Conservation (phyloP, 2,113 vertebrate species). For the Mobula hypostoma region DNA sequence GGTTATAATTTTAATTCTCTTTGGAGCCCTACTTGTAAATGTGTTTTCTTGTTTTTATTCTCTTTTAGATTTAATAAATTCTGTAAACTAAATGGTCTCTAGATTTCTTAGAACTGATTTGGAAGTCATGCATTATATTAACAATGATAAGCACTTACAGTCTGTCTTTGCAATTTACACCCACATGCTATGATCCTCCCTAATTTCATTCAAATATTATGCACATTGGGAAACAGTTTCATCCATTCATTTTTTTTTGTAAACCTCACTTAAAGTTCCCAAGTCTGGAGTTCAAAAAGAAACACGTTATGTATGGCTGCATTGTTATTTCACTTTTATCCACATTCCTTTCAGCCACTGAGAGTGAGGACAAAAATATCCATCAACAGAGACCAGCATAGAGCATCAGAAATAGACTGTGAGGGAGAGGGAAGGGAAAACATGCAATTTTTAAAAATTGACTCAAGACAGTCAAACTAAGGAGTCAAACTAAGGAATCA, state of each 20-base stretch:
- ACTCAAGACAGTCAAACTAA: not conserved
- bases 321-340: not conserved
- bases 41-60: not conserved
- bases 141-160: not conserved
- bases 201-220: not conserved
- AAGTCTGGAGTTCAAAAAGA: not conserved
- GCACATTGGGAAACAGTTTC: not conserved
- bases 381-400: not conserved
- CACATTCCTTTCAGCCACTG: not conserved
- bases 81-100: not conserved
- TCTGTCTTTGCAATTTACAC: not conserved
- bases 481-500: not conserved
- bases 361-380: not conserved
- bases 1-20: not conserved
- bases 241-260: not conserved
- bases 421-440: not conserved
- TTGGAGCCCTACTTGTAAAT: not conserved
- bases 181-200: not conserved
- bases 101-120: not conserved
- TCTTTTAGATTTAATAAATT: not conserved
- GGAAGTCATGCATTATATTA: not conserved
- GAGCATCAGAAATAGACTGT: not conserved
- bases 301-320: not conserved
- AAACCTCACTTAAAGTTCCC: not conserved
- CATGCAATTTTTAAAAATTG: not conserved